Evolutionary conservation across 2,888 invertebrate genomes (phyloP).

Genomic region (Rhagonycha fulva): DNA sequence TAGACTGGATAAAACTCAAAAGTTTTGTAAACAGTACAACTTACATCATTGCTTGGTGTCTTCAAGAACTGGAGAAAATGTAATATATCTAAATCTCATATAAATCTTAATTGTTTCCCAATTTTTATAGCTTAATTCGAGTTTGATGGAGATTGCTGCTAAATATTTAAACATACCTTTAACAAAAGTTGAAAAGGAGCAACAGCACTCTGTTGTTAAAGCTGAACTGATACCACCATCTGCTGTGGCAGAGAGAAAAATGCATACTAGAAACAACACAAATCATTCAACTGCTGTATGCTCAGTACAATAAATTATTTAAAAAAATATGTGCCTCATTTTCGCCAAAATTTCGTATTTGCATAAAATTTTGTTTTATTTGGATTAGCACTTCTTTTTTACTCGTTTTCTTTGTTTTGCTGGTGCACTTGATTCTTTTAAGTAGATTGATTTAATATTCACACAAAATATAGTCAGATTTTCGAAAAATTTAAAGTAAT

Average conservation of each 20-base stretch:
- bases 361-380: neutral
- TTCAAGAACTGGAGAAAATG: slow-evolving; percentile 75
- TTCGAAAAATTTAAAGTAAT: too few species aligned
- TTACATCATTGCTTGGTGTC: slow-evolving; percentile 67
- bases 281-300: slow-evolving; percentile 57
- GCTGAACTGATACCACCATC: slow-evolving; percentile 61
- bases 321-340: neutral
- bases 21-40: slow-evolving; percentile 67
- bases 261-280: neutral
- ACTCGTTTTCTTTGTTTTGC: too few species aligned
- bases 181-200: slow-evolving; percentile 68
- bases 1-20: slow-evolving; percentile 65
- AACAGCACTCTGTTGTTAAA: slow-evolving; percentile 66
- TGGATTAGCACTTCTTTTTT: too few species aligned
- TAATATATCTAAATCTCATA: slow-evolving; percentile 46
- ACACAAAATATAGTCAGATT: too few species aligned
- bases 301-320: slow-evolving; percentile 56
- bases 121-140: slow-evolving; percentile 62
- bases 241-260: slow-evolving; percentile 6
- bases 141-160: slow-evolving; percentile 73
- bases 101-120: neutral
- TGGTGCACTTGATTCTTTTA: too few species aligned
- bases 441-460: too few species aligned
- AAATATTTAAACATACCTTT: slow-evolving; percentile 68
- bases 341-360: neutral